Evolutionary conservation across 1,140 invertebrate genomes (phyloP), one percentile per base, ranked within the genome.

Genomic region (Argopecten irradians): DNA sequence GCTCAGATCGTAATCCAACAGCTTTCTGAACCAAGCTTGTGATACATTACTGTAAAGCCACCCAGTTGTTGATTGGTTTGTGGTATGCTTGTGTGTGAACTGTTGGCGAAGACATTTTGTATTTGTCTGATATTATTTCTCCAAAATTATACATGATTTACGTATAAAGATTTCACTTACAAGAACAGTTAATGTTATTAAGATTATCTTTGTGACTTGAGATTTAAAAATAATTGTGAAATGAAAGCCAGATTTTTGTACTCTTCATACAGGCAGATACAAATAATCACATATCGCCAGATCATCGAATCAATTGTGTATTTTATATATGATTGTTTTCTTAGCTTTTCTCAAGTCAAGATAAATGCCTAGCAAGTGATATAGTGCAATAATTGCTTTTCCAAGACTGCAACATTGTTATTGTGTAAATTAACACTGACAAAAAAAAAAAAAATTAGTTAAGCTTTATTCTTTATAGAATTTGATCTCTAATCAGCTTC

Each of bases 251-350:
- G n/a, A 28, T 71, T 11, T 28, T 28, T 28, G n/a, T 71, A 28
- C 55, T 71, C 55, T 71, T 71, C 55, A 71, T 16, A 71, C n/a
- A 71, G 55, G 55, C 55, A 71, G 55, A 71, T 71, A 71, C 22
- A 71, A 22, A 46, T 13, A 71, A 28, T 5, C 55, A 71, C 55
- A 71, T 71, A 71, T 71, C 55, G 55, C 28, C 55, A 28, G 55
- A 71, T 71, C 55, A 28, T 71, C 55, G 55, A 71, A 71, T 71
- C n/a, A 28, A 71, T n/a, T 28, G 9, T 19, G n/a, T 71, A 71
- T 71, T 71, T 71, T 71, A 22, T 71, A 28, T 28, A 28, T 28
- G 1, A 71, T 71, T 71, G 22, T n/a, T 71, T 71, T 71, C 55
- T 7, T 71, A 71, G 28, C 28, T 71, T 71, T 28, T 28, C 55